Evolutionary conservation across 2,888 invertebrate species (phyloP).

Genomic region (Eupithecia subumbrata): DNA sequence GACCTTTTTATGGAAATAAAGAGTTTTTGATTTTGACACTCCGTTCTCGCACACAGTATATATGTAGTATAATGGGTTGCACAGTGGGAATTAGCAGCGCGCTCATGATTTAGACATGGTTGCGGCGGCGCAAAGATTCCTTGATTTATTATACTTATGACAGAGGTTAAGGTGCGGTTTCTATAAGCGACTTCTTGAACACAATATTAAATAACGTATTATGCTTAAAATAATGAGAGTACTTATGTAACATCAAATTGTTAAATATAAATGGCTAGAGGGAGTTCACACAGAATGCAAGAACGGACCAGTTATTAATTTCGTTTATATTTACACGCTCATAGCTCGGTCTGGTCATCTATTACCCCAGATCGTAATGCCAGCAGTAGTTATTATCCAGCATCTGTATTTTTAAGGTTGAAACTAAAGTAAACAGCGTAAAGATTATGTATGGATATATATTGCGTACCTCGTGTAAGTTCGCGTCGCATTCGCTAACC

Average conservation of each 20-base stretch:
- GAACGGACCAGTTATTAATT: background rate
- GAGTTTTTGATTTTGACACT: too few species aligned
- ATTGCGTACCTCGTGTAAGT: background rate
- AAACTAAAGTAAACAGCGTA: background rate
- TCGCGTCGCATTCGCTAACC: background rate
- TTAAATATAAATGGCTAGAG: too few species aligned
- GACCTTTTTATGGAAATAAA: too few species aligned
- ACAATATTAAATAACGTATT: background rate
- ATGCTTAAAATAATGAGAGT: background rate
- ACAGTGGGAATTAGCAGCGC: slow-evolving; percentile 25
- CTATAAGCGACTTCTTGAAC: background rate
- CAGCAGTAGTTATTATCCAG: background rate
- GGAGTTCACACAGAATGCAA: background rate
- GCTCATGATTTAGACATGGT: slow-evolving; percentile 25
- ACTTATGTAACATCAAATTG: too few species aligned
- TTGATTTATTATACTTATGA: slow-evolving; percentile 35
- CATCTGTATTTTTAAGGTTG: background rate
- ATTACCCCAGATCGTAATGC: background rate
- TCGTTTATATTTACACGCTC: too few species aligned
- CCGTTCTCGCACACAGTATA: background rate
- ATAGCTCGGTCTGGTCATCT: background rate
- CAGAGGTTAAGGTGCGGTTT: slow-evolving; percentile 14
- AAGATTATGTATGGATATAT: background rate
- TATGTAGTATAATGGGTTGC: background rate
- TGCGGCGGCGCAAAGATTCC: slow-evolving; percentile 26